Conservation (phyloP, 2,888 invertebrate species). For the Eupithecia tripunctaria region DNA sequence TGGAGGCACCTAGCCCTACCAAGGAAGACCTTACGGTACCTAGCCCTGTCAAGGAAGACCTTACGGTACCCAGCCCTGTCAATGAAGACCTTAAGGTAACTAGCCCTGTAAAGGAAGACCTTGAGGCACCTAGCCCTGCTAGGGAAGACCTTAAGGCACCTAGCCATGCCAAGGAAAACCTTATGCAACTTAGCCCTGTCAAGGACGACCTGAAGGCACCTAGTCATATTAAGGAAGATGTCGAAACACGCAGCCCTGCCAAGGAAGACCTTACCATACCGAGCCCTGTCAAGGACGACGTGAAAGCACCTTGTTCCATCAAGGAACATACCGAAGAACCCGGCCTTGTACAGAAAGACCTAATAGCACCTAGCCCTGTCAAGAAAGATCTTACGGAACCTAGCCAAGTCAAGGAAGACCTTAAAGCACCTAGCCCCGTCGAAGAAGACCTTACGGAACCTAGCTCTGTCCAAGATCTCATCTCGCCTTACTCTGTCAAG, state of each 20-base stretch:
- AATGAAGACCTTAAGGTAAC: neutral
- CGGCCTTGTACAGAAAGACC: neutral
- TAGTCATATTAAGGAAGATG: conserved; percentile 1
- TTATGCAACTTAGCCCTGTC: conserved; percentile 4
- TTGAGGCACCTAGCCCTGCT: conserved; percentile 24
- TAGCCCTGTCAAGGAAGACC: conserved; percentile 15
- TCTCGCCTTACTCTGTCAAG: conserved; percentile 12
- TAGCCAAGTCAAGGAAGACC: conserved; percentile 15
- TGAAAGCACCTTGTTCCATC: neutral
- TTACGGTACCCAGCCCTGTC: conserved; percentile 15
- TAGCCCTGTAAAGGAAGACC: conserved; percentile 17
- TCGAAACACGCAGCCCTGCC: conserved; percentile 11
- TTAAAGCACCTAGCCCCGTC: conserved; percentile 17
- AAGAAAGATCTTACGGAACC: conserved; percentile 8
- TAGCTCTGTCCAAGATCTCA: conserved; percentile 6
- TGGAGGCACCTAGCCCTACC: conserved; percentile 25
- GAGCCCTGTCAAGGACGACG: conserved; percentile 20
- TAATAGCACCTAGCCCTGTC: neutral
- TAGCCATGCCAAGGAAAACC: conserved; percentile 21
- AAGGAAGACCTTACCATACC: conserved; percentile 11
- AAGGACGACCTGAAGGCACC: neutral
- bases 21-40: conserved; percentile 22
- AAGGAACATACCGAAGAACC: neutral
- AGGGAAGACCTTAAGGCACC: conserved; percentile 20
- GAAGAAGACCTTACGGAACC: conserved; percentile 22